Base-by-base conservation (phyloP, 2,797 vertebrate genomes). In the Cetoscarus ocellatus region DNA sequence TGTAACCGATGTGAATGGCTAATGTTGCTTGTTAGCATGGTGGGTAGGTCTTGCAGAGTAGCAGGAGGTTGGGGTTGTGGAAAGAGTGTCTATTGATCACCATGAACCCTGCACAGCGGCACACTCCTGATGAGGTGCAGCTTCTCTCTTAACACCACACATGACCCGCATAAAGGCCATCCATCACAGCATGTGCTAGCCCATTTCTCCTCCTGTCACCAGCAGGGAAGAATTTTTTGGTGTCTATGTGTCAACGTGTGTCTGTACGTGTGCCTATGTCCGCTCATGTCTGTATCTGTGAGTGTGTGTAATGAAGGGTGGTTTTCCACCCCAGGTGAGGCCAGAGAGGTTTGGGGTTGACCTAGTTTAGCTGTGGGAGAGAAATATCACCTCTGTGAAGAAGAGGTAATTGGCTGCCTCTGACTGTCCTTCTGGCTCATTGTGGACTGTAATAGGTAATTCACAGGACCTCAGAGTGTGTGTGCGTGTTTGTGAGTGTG, bases 281-380 rank as follows among this genome's bases (percentile, higher is more conserved):
- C 36, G 44, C 47, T 53, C 0, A 53, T 50, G 66, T 70, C 61
- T 82, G 62, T 77, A 35, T 75, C 18, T 66, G 75, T 45, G 77
- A 60, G 81, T 80, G 83, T 82, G 80, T 77, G 88, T 88, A 87
- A 91, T 90, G 85, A 85, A 86, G 81, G 88, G 83, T 84, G 78
- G 86, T 84, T 87, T 89, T 91, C 83, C 85, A 90, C 86, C 91
- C 83, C 85, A 89, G 88, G 91, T 89, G 86, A 92, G 87, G 89
- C 90, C 87, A 90, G 65, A 85, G 82, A 90, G 88, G 87, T 91
- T 88, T 82, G 86, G 85, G 87, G 86, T 84, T 94, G 93, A 93
- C 92, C 92, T 92, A 93, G 85, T 94, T 94, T 91, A 90, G 88
- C 91, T 90, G 84, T 85, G 88, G 86, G 87, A 93, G 86, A 92